phyloP scores from a whole-genome alignment of 2,797 vertebrate genomes.

The Hippoglossus hippoglossus region DNA sequence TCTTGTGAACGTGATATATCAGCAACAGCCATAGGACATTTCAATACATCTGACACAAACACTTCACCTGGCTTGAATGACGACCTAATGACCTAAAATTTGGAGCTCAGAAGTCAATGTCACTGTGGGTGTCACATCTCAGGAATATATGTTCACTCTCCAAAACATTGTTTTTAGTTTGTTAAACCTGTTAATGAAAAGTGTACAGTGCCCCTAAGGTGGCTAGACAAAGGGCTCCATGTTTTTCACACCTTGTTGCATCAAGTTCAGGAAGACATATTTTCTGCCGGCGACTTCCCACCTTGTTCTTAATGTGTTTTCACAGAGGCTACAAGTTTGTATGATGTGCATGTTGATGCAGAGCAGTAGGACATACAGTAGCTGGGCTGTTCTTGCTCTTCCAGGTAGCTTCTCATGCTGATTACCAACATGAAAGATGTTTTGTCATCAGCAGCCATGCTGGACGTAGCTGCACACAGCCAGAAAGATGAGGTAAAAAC shows the following conservation, averaged over 20 bases:
- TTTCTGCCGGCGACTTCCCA: background rate
- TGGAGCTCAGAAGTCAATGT: no score
- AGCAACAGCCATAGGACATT: no score
- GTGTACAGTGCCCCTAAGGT: background rate
- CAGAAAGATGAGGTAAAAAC: background rate
- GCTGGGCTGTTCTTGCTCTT: background rate
- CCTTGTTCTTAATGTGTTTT: conserved; percentile 6
- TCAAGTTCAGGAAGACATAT: background rate
- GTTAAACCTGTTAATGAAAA: background rate
- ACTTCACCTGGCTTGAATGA: no score
- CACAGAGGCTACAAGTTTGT: background rate
- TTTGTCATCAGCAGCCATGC: background rate
- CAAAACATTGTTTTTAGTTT: background rate
- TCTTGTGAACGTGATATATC: no score
- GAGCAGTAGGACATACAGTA: background rate
- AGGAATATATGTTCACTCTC: no score
- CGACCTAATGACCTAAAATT: no score
- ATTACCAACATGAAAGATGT: background rate
- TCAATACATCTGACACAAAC: no score
- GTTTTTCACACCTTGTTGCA: background rate
- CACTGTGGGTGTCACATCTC: no score
- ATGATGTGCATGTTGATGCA: background rate
- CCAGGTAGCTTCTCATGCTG: conserved; percentile 1
- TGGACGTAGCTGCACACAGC: background rate
- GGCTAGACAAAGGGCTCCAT: background rate